These are phyloP conservation scores for Crocodylus rhombifer DNA, from an alignment of 2,797 vertebrate species.

Conservation along the genomic window DNA sequence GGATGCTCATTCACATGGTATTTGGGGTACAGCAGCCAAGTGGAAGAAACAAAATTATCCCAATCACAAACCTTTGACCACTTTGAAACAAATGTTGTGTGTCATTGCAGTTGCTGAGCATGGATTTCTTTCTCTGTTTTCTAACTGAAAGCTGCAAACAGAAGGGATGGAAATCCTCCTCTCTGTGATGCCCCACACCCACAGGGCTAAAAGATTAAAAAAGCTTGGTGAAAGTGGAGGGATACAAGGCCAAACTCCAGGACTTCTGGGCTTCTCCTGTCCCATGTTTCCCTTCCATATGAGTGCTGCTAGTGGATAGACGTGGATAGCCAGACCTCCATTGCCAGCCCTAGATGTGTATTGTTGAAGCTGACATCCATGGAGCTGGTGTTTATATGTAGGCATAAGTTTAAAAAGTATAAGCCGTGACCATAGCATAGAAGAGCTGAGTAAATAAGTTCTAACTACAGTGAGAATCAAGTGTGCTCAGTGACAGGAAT, in stretches of 20 bases:
- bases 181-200: neutral
- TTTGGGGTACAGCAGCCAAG: neutral
- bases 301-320: neutral
- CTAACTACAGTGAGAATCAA: neutral
- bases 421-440: too few species aligned
- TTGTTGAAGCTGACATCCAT: neutral
- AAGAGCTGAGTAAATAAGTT: too few species aligned
- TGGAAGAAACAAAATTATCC: neutral
- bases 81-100: neutral
- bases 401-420: too few species aligned
- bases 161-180: neutral
- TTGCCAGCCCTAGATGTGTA: neutral
- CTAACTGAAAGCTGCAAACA: neutral
- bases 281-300: too few species aligned
- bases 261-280: neutral
- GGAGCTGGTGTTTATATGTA: neutral
- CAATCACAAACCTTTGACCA: neutral
- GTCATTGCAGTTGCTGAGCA: neutral
- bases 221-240: neutral
- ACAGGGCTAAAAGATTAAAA: neutral
- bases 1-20: neutral
- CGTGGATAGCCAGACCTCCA: neutral
- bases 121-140: neutral
- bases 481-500: neutral
- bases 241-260: neutral